Percentiles rank a stretch among this genome's conserved stretches.
phyloP scores from a whole-genome alignment of 2,797 vertebrate genomes.

The Enteromius treurensis region DNA sequence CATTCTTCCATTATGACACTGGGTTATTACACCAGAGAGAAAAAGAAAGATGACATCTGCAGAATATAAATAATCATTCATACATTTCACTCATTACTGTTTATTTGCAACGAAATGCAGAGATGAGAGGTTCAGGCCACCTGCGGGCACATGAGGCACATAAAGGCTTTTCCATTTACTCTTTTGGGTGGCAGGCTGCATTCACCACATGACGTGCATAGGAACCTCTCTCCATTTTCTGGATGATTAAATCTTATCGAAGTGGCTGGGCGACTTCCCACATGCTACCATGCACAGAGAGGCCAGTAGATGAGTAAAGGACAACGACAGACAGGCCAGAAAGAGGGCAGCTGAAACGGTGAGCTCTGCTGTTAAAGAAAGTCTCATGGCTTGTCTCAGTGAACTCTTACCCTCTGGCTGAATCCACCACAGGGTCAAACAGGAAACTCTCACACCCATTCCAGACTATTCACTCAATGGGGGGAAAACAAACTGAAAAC shows the following conservation, averaged over 20 bases:
- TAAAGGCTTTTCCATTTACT: conserved; percentile 66
- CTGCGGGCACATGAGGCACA: conserved; percentile 74
- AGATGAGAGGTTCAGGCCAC: conserved; percentile 62
- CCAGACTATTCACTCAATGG: conserved; percentile 55
- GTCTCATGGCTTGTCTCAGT: conserved; percentile 49
- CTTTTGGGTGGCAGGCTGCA: conserved; percentile 32
- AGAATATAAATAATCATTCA: conserved; percentile 12
- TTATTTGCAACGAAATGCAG: conserved; percentile 64
- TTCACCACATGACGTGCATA: conserved; percentile 61
- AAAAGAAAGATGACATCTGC: background rate
- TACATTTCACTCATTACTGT: conserved; percentile 51
- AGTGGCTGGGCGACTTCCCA: conserved; percentile 65
- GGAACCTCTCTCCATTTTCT: conserved; percentile 77
- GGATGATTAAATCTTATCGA: conserved; percentile 71
- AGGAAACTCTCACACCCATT: conserved; percentile 63
- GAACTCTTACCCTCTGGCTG: conserved; percentile 70
- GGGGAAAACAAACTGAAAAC: conserved; percentile 61
- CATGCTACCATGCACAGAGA: conserved; percentile 73
- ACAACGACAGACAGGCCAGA: conserved; percentile 46
- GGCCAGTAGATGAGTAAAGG: conserved; percentile 63
- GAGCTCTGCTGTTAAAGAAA: conserved; percentile 59
- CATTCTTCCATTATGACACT: conserved; percentile 4
- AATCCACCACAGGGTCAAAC: conserved; percentile 65
- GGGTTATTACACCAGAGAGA: conserved; percentile 8
- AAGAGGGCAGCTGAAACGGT: conserved; percentile 19